Evolutionary conservation across 2,888 invertebrate genomes (phyloP).

Genomic region (Lordiphosa andalusiaca): DNA sequence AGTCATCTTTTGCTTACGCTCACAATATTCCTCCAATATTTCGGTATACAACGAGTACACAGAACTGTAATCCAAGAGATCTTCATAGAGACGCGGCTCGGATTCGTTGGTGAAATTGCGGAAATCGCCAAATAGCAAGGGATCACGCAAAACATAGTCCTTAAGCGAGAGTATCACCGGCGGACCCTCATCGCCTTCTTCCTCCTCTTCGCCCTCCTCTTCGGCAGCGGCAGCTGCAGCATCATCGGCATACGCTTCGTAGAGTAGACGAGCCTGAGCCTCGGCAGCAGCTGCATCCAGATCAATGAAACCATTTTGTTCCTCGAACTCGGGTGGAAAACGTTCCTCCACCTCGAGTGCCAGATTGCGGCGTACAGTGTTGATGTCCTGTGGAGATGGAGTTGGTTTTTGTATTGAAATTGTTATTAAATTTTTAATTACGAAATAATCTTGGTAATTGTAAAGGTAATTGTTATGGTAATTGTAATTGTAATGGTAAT

Average conservation of each 20-base stretch:
- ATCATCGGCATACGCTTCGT: constrained; percentile 43
- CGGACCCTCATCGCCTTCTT: constrained; percentile 38
- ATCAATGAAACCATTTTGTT: constrained; percentile 67
- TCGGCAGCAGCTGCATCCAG: constrained; percentile 52
- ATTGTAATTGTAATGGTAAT: no score
- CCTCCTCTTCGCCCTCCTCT: constrained; percentile 45
- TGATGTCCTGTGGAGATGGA: constrained; percentile 82
- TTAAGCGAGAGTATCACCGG: constrained; percentile 49
- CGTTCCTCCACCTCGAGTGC: constrained; percentile 83
- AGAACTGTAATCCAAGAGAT: constrained; percentile 93
- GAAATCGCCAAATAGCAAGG: constrained; percentile 93
- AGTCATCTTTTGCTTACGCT: constrained; percentile 86
- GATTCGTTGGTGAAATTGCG: constrained; percentile 91
- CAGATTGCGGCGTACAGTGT: constrained; percentile 83
- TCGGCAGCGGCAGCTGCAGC: constrained; percentile 23
- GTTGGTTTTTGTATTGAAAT: no score
- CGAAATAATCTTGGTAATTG: no score
- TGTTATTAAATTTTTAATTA: no score
- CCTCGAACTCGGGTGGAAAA: constrained; percentile 72
- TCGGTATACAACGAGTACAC: constrained; percentile 93
- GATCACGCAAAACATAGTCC: constrained; percentile 89
- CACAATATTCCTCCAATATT: constrained; percentile 93
- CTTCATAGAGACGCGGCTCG: constrained; percentile 91
- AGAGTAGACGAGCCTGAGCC: constrained; percentile 52
- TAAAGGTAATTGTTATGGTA: no score